A percentile compares a stretch with the other conserved stretches of the same genome.
Conservation (phyloP, 2,888 invertebrate genomes). For the Mimachlamys varia region DNA sequence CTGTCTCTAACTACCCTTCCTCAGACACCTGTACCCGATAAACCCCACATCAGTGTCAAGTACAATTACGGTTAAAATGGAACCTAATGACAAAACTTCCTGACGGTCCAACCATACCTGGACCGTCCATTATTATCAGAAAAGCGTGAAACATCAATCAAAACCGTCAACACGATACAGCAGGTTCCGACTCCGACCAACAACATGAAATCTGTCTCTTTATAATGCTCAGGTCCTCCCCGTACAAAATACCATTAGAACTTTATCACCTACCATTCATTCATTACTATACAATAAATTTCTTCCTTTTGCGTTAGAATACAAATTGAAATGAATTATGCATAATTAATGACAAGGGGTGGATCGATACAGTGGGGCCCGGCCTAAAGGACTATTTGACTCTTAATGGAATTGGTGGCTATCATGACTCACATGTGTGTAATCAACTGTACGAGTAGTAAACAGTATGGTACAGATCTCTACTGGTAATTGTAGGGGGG, state of each 20-base stretch:
- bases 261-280: neutral
- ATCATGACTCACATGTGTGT: neutral
- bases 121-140: neutral
- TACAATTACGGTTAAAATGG: neutral
- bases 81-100: neutral
- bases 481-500: neutral
- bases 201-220: neutral
- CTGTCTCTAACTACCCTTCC: neutral
- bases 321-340: conserved; percentile 34
- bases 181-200: neutral
- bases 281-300: conserved; percentile 23
- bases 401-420: neutral
- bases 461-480: neutral
- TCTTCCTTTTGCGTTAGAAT: neutral
- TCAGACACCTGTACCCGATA: neutral
- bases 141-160: neutral
- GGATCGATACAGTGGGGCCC: neutral
- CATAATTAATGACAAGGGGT: neutral
- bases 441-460: neutral
- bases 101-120: neutral
- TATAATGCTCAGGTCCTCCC: neutral
- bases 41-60: neutral
- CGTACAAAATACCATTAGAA: neutral
- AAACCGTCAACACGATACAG: neutral
- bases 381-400: conserved; percentile 33